Conservation (phyloP, 2,888 invertebrate genomes). For the Rambutsinella grinnellia region DNA sequence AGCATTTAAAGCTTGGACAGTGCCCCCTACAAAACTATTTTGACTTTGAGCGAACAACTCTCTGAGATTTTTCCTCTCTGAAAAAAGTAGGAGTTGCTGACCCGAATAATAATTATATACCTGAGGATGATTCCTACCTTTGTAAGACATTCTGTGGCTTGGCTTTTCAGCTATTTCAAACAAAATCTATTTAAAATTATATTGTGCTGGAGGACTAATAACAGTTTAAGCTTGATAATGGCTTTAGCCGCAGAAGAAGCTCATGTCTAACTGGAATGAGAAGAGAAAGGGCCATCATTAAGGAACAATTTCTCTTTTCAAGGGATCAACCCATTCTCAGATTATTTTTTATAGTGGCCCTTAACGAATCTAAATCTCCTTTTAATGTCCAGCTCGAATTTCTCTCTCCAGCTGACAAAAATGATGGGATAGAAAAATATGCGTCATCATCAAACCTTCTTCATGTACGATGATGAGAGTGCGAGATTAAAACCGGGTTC, state of each 20-base stretch:
- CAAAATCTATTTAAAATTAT: background rate
- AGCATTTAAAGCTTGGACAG: conserved; percentile 28
- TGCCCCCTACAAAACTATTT: too few relatives aligned
- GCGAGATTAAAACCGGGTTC: too few relatives aligned
- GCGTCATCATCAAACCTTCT: too few relatives aligned
- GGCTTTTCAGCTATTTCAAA: background rate
- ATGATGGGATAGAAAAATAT: conserved; percentile 8
- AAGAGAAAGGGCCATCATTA: conserved; percentile 21
- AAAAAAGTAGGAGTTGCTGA: conserved; percentile 53
- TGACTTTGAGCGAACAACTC: too few relatives aligned
- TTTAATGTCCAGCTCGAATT: conserved; percentile 36
- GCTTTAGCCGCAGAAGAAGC: conserved; percentile 13
- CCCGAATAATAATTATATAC: conserved; percentile 63
- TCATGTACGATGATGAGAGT: too few relatives aligned
- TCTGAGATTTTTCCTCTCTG: conserved; percentile 27
- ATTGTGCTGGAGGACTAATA: conserved; percentile 10
- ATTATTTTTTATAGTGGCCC: conserved; percentile 6
- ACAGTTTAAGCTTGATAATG: conserved; percentile 16
- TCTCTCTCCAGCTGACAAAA: conserved; percentile 35
- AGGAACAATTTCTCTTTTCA: background rate
- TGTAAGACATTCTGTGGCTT: background rate
- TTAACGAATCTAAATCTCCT: conserved; percentile 32
- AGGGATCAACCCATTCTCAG: conserved; percentile 24
- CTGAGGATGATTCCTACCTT: conserved; percentile 13
- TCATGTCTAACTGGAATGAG: conserved; percentile 29